Conservation (phyloP, 2,797 vertebrate species). For the Pseudochromis fuscus region DNA sequence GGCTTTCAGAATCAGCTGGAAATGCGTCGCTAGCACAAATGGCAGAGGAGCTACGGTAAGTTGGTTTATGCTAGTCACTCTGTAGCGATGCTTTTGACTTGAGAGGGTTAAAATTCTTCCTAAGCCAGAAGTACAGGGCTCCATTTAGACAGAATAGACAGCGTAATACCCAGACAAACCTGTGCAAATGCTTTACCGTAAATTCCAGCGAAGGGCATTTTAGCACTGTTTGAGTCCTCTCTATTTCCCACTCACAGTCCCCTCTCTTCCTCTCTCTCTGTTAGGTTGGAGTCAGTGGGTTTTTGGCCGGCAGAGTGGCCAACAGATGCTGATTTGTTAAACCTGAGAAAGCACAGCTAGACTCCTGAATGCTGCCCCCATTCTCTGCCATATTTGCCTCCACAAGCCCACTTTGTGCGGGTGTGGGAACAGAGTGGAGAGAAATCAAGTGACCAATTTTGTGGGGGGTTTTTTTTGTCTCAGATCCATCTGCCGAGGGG, state of each 20-base stretch:
- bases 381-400: conserved; percentile 61
- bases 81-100: too few relatives aligned
- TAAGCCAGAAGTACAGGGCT: too few relatives aligned
- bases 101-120: too few relatives aligned
- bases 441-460: conserved; percentile 60
- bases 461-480: conserved; percentile 35
- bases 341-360: conserved; percentile 79
- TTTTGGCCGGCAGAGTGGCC: conserved; percentile 71
- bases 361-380: conserved; percentile 56
- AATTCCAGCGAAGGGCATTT: conserved; percentile 34
- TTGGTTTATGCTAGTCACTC: too few relatives aligned
- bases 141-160: too few relatives aligned
- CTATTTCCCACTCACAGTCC: conserved; percentile 11
- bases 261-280: conserved; percentile 41
- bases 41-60: too few relatives aligned
- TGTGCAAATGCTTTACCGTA: conserved; percentile 16
- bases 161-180: too few relatives aligned
- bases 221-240: conserved; percentile 22
- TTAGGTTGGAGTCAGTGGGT: conserved; percentile 65
- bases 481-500: conserved; percentile 60
- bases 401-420: conserved; percentile 43
- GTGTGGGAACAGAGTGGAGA: conserved; percentile 42
- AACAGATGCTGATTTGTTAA: conserved; percentile 83
- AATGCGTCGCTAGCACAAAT: too few relatives aligned
- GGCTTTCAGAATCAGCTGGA: too few relatives aligned